Evolutionary conservation across 2,888 invertebrate genomes (phyloP).

Genomic region (Eupsilia transversa): DNA sequence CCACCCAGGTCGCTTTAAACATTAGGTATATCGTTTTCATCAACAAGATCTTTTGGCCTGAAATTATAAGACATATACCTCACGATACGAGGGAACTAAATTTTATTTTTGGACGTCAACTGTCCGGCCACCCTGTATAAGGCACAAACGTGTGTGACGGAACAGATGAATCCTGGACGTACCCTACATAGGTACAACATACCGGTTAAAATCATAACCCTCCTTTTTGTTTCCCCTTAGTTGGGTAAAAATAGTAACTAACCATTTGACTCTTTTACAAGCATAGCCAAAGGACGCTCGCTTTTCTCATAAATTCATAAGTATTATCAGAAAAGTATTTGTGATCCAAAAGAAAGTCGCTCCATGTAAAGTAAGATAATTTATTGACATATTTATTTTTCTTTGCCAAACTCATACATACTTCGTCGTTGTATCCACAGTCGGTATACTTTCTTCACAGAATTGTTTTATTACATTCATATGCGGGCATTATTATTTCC

Average conservation of each 20-base stretch:
- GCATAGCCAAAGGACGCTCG: neutral
- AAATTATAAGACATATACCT: no score
- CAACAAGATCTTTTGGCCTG: no score
- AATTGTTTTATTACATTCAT: conserved; percentile 5
- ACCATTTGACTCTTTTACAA: neutral
- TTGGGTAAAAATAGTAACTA: neutral
- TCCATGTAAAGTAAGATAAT: conserved; percentile 28
- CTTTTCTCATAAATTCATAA: conserved; percentile 22
- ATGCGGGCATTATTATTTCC: neutral
- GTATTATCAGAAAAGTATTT: conserved; percentile 35
- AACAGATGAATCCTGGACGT: no score
- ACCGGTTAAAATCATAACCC: no score
- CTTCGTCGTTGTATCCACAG: conserved; percentile 12
- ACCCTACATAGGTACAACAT: no score
- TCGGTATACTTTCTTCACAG: conserved; percentile 6
- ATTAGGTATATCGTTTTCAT: no score
- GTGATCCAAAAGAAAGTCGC: conserved; percentile 9
- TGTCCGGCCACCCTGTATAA: no score
- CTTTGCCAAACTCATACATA: conserved; percentile 29
- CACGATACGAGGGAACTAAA: no score
- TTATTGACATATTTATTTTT: conserved; percentile 37
- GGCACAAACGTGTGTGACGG: no score
- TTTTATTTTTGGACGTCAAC: no score
- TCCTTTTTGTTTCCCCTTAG: no score
- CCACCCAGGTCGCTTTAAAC: no score